Percentiles rank a stretch among this genome's conserved stretches.
Evolutionary conservation across 2,888 invertebrate genomes (phyloP).

Genomic region (Hartigia nigra): DNA sequence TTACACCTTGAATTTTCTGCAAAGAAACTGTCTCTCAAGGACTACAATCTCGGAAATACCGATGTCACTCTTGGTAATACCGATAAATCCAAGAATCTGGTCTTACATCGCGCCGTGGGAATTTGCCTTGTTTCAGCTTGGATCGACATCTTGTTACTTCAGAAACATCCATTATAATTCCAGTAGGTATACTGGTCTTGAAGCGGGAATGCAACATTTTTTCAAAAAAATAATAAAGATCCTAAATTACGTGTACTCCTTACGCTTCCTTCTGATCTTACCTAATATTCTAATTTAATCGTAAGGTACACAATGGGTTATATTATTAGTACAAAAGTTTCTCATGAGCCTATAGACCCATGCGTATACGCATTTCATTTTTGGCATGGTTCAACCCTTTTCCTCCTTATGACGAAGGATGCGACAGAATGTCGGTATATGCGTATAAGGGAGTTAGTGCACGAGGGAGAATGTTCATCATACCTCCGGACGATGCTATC

Average conservation of each 20-base stretch:
- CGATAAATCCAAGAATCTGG: not conserved
- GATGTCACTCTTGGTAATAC: not conserved
- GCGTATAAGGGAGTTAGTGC: not conserved
- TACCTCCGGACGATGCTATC: slow-evolving; percentile 7
- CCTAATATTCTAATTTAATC: not conserved
- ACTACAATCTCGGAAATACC: not conserved
- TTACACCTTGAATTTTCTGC: not conserved
- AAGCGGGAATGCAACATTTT: not conserved
- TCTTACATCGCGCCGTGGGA: not conserved
- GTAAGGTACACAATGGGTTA: not conserved
- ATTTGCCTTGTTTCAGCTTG: not conserved
- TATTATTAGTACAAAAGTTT: not conserved
- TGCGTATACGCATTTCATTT: not conserved
- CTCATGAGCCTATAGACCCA: not conserved
- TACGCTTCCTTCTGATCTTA: not conserved
- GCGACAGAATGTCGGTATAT: not conserved
- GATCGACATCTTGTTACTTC: not conserved
- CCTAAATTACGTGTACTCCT: not conserved
- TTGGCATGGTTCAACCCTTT: not conserved
- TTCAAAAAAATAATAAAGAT: not conserved
- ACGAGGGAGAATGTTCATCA: not conserved
- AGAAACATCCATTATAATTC: not conserved
- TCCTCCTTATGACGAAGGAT: not conserved
- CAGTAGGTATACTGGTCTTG: not conserved
- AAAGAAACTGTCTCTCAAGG: not conserved